A percentile compares a stretch with the other conserved stretches of the same genome.
Evolutionary conservation across 2,113 vertebrate species (phyloP).

Genomic region (Pagrus major): DNA sequence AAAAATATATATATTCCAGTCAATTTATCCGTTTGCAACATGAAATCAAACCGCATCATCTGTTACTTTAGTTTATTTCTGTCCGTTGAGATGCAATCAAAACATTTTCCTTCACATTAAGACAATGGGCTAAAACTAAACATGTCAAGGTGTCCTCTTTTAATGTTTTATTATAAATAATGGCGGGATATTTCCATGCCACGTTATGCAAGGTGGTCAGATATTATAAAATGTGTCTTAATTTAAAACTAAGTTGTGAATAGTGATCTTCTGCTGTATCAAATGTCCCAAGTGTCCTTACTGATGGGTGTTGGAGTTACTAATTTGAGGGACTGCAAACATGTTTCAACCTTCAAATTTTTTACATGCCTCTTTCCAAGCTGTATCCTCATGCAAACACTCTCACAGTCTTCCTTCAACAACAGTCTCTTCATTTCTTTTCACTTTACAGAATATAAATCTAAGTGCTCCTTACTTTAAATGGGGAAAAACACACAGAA

Average conservation of each 20-base stretch:
- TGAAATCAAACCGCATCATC: neutral
- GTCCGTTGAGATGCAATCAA: neutral
- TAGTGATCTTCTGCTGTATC: conserved; percentile 16
- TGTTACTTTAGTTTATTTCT: conserved; percentile 12
- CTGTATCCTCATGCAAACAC: neutral
- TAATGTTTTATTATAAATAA: conserved; percentile 53
- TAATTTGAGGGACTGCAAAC: neutral
- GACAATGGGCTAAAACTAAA: conserved; percentile 4
- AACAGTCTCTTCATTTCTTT: neutral
- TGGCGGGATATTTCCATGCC: conserved; percentile 22
- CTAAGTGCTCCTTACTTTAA: neutral
- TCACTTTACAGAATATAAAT: neutral
- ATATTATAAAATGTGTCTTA: conserved; percentile 49
- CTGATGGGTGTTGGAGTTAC: neutral
- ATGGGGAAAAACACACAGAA: neutral
- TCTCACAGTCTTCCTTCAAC: neutral
- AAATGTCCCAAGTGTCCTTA: conserved; percentile 22
- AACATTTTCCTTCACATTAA: neutral
- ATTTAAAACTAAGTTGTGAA: conserved; percentile 54
- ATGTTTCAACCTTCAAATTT: conserved; percentile 1
- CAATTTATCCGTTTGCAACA: neutral
- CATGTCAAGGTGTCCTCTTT: conserved; percentile 29
- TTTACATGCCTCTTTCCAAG: conserved; percentile 24
- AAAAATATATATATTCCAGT: neutral
- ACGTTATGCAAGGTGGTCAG: conserved; percentile 22